phyloP scores from a whole-genome alignment of 2,113 vertebrate species.

The Peromyscus maniculatus region DNA sequence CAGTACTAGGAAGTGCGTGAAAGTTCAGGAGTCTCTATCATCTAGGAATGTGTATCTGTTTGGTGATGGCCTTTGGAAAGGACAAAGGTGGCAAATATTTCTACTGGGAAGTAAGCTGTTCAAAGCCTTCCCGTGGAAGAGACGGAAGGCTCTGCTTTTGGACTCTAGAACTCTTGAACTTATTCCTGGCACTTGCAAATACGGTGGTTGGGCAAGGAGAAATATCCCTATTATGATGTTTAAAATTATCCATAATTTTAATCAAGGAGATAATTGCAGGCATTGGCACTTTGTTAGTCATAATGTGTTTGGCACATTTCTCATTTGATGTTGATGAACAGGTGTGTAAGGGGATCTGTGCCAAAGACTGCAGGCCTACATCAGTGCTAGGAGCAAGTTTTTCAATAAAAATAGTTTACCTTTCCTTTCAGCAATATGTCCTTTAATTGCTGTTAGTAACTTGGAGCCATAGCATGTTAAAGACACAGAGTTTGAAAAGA shows the following conservation, averaged over 20 bases:
- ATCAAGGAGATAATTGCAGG: conserved; percentile 25
- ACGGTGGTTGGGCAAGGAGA: neutral
- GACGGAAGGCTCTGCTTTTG: neutral
- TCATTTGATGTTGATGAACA: neutral
- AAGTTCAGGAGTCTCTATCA: neutral
- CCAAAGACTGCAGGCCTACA: neutral
- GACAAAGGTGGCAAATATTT: neutral
- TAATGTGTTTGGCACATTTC: neutral
- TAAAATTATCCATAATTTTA: conserved; percentile 51
- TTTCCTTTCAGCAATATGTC: neutral
- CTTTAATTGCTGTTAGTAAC: neutral
- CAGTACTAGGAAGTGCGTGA: rapidly evolving
- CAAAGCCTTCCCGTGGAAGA: neutral
- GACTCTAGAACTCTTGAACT: neutral
- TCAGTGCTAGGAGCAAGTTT: neutral
- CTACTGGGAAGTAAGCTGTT: neutral
- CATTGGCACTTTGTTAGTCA: neutral
- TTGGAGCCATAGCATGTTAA: neutral
- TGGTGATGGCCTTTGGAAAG: neutral
- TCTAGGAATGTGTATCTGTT: neutral
- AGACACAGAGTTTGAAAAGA: neutral
- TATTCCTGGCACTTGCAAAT: neutral
- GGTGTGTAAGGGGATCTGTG: neutral
- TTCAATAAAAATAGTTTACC: neutral
- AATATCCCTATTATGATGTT: neutral